Base-by-base conservation (phyloP, 2,113 vertebrate genomes). In the Malurus alboscapulatus region DNA sequence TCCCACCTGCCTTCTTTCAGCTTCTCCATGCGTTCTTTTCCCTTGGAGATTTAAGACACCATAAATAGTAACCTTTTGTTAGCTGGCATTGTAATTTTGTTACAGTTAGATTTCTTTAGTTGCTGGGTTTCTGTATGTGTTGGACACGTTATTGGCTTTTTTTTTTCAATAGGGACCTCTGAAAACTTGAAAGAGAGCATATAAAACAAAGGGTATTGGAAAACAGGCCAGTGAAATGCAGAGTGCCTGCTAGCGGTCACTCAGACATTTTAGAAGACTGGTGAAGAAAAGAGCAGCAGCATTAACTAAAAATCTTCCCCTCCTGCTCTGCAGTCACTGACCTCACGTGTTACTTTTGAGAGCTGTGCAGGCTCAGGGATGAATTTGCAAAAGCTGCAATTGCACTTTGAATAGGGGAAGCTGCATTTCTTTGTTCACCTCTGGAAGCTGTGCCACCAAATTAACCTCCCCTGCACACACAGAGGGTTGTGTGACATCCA, bases 21-120 rank as follows among this genome's bases (percentile, higher is more conserved):
- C 21, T 89, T 24, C 38, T 67, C 48, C 8, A 7, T 65, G 51
- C 17, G 3, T 47, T 95, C 40, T 76, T 73, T 90, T 36, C 8
- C 54, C 50, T 9, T 25, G 18, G 25, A 72, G 67, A 75, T 71
- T 66, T 57, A 79, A 82, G n/a, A n/a, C 22, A 55, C 48, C 25
- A 59, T 67, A 84, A 92, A 94, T 73, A 86, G 69, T 17, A 91
- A 59, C n/a, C 29, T 90, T 95, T 96, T 94, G 59, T 92, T 88
- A 54, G 32, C 32, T 67, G 44, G 9, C 4, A 7, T 61, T 94
- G 34, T 76, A 10, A 20, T 57, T 66, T 67, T 92, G 16, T 87
- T 34, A 51, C 58, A 86, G 40, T 25, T 75, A 36, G 34, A 62
- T 83, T 91, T 71, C 86, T 77, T 61, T 59, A 57, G 30, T 75